Conservation (phyloP, 1,140 invertebrate genomes). For the Drosophila repletoides region DNA sequence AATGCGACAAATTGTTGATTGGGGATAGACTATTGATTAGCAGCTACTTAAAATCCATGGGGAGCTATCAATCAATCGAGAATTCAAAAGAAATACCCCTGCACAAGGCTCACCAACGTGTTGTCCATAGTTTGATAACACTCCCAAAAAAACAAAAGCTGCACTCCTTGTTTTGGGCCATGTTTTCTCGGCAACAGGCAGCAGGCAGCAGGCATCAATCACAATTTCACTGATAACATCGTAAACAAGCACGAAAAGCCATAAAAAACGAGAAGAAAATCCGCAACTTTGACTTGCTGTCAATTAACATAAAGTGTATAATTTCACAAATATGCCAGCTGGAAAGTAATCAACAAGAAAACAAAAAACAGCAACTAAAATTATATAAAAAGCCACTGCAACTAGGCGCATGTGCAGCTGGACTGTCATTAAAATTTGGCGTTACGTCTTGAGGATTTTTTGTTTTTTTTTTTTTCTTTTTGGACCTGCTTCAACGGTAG, state of each 20-base stretch:
- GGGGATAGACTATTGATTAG: constrained; percentile 12
- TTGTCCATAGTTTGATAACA: constrained; percentile 61
- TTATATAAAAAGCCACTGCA: constrained; percentile 34
- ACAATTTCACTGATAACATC: constrained; percentile 63
- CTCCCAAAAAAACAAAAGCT: background rate
- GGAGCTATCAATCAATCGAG: constrained; percentile 29
- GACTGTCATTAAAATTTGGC: constrained; percentile 47
- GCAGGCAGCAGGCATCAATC: constrained; percentile 40
- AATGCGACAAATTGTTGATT: constrained; percentile 43
- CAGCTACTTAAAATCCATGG: background rate
- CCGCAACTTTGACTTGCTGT: constrained; percentile 4
- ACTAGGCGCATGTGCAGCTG: constrained; percentile 40
- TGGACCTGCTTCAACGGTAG: too few species aligned
- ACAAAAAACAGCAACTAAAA: constrained; percentile 17
- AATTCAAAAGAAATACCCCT: constrained; percentile 3
- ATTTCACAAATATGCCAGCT: constrained; percentile 43
- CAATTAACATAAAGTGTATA: constrained; percentile 51
- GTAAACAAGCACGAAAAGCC: constrained; percentile 45
- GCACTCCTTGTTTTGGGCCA: background rate
- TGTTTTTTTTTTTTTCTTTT: too few species aligned
- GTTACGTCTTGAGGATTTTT: constrained; percentile 27
- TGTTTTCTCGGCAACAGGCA: background rate
- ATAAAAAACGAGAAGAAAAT: constrained; percentile 20
- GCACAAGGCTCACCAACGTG: background rate
- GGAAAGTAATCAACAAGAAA: constrained; percentile 8